phyloP scores from a whole-genome alignment of 2,797 vertebrate genomes.

The Cossypha niveicapilla region DNA sequence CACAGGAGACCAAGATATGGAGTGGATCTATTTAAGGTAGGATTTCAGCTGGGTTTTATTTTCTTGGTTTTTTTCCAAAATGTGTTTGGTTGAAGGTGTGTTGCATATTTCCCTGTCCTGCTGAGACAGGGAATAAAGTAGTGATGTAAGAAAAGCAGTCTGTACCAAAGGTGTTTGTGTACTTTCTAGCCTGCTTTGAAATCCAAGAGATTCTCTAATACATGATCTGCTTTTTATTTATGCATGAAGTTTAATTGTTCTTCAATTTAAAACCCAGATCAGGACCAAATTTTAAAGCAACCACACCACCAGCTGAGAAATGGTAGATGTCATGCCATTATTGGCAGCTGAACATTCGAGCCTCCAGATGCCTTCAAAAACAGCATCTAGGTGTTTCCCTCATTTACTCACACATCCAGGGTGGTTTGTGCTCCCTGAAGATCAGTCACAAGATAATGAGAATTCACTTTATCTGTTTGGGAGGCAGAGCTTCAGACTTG shows the following conservation, averaged over 20 bases:
- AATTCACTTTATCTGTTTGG: not conserved
- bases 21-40: conserved; percentile 28
- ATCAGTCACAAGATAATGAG: not conserved
- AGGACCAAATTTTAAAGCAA: not conserved
- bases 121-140: not conserved
- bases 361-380: not conserved
- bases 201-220: not conserved
- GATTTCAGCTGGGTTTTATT: not conserved
- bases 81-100: not conserved
- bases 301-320: not conserved
- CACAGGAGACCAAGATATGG: not conserved
- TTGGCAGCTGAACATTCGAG: not conserved
- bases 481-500: not conserved
- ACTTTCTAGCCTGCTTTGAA: not conserved
- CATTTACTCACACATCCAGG: not conserved
- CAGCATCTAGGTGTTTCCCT: not conserved
- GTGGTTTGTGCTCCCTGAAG: not conserved
- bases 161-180: not conserved
- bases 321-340: not conserved
- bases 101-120: not conserved
- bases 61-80: not conserved
- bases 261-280: not conserved
- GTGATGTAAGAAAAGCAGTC: not conserved
- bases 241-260: not conserved
- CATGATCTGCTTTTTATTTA: not conserved